Conservation (phyloP, 2,113 vertebrate species). For the Hemichromis elongatus region DNA sequence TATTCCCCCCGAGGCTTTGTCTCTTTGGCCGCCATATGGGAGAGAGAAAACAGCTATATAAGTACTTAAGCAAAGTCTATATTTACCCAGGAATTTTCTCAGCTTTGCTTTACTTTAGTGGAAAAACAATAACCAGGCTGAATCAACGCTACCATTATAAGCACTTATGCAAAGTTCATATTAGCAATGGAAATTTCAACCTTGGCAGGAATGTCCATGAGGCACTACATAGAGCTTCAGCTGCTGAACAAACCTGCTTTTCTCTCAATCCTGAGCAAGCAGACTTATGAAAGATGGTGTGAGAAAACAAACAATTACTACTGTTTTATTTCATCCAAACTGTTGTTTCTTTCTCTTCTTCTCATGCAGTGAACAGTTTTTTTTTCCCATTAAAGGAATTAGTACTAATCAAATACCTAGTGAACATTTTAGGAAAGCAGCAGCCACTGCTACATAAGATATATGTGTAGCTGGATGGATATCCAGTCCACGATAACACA, state of each 20-base stretch:
- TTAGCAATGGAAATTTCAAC: conserved; percentile 81
- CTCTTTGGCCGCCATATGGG: conserved; percentile 61
- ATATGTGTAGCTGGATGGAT: neutral
- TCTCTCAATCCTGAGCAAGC: conserved; percentile 9
- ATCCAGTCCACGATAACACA: neutral
- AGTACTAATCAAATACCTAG: neutral
- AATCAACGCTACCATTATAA: conserved; percentile 71
- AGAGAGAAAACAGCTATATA: conserved; percentile 69
- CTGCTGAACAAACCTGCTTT: conserved; percentile 39
- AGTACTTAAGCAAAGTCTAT: conserved; percentile 83
- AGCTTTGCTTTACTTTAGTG: conserved; percentile 76
- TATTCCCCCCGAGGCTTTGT: conserved; percentile 65
- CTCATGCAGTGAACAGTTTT: neutral
- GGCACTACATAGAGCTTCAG: conserved; percentile 43
- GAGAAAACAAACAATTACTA: conserved; percentile 43
- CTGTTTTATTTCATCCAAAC: conserved; percentile 9
- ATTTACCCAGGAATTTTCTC: conserved; percentile 75
- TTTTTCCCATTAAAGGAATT: neutral
- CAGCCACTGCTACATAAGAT: neutral
- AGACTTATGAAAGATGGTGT: conserved; percentile 14
- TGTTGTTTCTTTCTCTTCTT: conserved; percentile 25
- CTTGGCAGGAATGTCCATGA: conserved; percentile 65
- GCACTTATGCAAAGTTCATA: conserved; percentile 81
- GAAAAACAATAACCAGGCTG: conserved; percentile 76
- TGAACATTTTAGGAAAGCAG: neutral